Percentiles rank a stretch among this genome's conserved stretches.
These are phyloP conservation scores for Mesoligia furuncula DNA, from an alignment of 2,888 invertebrate genomes.

Conservation along the genomic window DNA sequence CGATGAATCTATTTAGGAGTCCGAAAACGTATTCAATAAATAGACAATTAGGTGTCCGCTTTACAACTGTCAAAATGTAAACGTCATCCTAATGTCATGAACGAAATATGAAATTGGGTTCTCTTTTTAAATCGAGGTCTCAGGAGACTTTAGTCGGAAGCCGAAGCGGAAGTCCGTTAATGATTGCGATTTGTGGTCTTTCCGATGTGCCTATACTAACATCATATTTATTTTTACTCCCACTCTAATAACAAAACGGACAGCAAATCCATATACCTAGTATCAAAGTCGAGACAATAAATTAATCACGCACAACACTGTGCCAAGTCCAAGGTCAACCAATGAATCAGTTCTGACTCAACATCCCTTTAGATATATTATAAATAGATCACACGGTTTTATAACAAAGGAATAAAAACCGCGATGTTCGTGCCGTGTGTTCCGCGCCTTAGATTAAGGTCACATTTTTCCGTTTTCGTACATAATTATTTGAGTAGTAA, in stretches of 20 bases:
- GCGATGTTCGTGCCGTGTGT: constrained; percentile 26
- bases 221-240: background rate
- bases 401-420: constrained; percentile 40
- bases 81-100: background rate
- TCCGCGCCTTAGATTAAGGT: no score
- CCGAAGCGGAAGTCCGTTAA: no score
- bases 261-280: constrained; percentile 1
- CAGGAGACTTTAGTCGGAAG: no score
- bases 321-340: constrained; percentile 41
- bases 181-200: background rate
- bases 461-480: constrained; percentile 15
- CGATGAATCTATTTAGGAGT: background rate
- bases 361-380: constrained; percentile 36
- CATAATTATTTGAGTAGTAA: constrained; percentile 1
- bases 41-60: no score
- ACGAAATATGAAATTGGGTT: background rate
- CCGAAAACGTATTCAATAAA: no score
- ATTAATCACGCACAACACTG: constrained; percentile 43
- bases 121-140: background rate
- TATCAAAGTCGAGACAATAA: constrained; percentile 13
- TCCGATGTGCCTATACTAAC: no score
- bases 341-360: constrained; percentile 54
- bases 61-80: background rate
- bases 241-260: background rate
- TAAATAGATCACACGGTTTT: constrained; percentile 28